Base-by-base conservation (phyloP, 92 coral and sea anemone species). In the Plumapathes pennacea region DNA sequence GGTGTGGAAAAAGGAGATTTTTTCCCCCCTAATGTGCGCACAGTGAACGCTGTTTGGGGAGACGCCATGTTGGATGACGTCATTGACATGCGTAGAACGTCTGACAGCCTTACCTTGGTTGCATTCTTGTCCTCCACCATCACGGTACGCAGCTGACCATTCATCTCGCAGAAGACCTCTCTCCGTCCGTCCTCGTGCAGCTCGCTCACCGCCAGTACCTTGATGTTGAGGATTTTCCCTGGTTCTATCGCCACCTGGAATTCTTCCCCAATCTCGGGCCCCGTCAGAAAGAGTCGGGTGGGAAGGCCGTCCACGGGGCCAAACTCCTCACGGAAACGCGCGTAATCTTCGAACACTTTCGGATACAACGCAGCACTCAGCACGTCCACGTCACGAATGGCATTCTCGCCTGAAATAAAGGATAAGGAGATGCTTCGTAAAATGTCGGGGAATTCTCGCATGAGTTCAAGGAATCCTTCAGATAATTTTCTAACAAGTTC, bases 131-230 rank as follows among this genome's bases (percentile, higher is more conserved):
- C 98, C 33, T 82, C 88, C 13, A 92, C 85, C 84, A 92, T 80
- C 7, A 92, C 96, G 12, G 98, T 74, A 34, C 98, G 57, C 31
- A 92, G 74, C 51, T 92, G 98, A 15, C 98, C 98, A 63, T 92
- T 92, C 98, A 92, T 92, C 78, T 92, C 98, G 69, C 98, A 92
- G 84, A 92, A 92, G 60, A 92, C 98, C 49, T 92, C 98, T 51
- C 98, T 74, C 20, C 40, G 71, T 32, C 98, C 98, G 28, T 92
- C 80, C 13, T 92, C 84, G 47, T 76, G 88, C 30, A 92, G 75
- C 13, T 92, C 82, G 19, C 98, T 87, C n/a, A 92, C 83, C 0
- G 96, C 98, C 27, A 92, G 78, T 24, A 92, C 85, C 55, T 82
- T 92, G 5, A 92, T 57, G 72, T 88, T 83, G 77, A 92, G 29